Conservation (phyloP, 2,888 invertebrate species). For the Hirtodrosophila confusa region DNA sequence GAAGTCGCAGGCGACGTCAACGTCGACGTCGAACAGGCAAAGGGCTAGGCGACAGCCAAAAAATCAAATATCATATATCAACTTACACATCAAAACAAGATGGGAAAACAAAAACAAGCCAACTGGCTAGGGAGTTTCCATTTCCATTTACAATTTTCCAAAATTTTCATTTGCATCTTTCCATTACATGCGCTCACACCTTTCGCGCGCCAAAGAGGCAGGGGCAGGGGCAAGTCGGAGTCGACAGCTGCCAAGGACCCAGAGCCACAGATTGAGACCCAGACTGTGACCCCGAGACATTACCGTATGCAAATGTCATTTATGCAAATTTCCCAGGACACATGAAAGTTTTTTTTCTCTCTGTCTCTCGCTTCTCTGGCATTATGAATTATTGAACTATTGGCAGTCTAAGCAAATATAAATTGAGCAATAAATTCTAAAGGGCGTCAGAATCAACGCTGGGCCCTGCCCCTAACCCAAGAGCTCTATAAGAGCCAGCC, state of each 20-base stretch:
- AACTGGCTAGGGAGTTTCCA: conserved; percentile 27
- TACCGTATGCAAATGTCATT: conserved; percentile 59
- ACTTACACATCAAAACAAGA: conserved; percentile 76
- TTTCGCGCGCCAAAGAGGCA: conserved; percentile 48
- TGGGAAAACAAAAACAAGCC: conserved; percentile 59
- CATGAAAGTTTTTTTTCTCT: conserved; percentile 44
- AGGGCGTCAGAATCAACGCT: conserved; percentile 33
- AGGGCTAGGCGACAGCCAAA: conserved; percentile 38
- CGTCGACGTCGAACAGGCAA: conserved; percentile 22
- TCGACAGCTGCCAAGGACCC: conserved; percentile 25
- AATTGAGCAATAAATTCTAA: conserved; percentile 71
- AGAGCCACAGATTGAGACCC: conserved; percentile 11
- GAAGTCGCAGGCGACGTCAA: conserved; percentile 27
- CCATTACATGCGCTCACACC: conserved; percentile 73
- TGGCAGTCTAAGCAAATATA: conserved; percentile 78
- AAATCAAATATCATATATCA: conserved; percentile 79
- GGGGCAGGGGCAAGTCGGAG: conserved; percentile 15
- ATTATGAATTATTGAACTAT: conserved; percentile 75
- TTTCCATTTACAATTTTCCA: conserved; percentile 17
- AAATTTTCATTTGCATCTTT: conserved; percentile 31
- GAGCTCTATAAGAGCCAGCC: background rate
- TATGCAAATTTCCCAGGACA: conserved; percentile 67
- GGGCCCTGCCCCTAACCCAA: conserved; percentile 10
- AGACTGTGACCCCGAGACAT: conserved; percentile 19
- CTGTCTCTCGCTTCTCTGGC: conserved; percentile 9